phyloP scores from a whole-genome alignment of 2,113 vertebrate genomes.

The Archilochus colubris region DNA sequence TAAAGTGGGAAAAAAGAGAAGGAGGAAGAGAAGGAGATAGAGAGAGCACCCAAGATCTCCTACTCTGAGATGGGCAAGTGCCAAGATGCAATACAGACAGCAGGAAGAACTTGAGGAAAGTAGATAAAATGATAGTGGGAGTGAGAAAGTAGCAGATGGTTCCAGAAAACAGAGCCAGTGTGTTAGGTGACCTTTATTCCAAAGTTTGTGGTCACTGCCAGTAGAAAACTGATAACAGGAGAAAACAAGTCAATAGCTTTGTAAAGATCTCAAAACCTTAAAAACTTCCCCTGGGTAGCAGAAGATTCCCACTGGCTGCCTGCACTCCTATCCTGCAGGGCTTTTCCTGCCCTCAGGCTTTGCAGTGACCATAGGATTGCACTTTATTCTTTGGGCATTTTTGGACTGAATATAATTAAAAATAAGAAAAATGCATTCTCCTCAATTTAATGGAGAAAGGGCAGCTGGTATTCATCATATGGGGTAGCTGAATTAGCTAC shows the following conservation, averaged over 20 bases:
- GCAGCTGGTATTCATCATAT: background rate
- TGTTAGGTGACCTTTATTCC: background rate
- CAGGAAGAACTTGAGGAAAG: background rate
- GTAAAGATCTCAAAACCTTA: background rate
- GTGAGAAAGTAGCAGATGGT: background rate
- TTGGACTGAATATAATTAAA: background rate
- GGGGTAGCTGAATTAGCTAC: background rate
- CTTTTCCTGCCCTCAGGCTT: background rate
- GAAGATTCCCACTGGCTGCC: background rate
- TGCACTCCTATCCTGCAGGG: background rate
- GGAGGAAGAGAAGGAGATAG: background rate
- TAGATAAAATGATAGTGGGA: background rate
- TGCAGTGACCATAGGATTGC: background rate
- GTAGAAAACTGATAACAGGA: background rate
- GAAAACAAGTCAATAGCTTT: background rate
- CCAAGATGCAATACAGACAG: background rate
- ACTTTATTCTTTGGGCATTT: background rate
- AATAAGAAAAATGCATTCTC: background rate
- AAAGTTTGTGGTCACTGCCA: background rate
- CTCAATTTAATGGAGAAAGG: background rate
- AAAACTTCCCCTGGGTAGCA: fast-evolving
- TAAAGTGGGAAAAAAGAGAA: background rate
- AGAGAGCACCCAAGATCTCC: background rate
- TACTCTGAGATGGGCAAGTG: background rate
- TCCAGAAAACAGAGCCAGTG: background rate